Percentiles rank a stretch among this genome's conserved stretches.
Evolutionary conservation across 2,888 invertebrate genomes (phyloP).

Genomic region (Prenolepis imparis): DNA sequence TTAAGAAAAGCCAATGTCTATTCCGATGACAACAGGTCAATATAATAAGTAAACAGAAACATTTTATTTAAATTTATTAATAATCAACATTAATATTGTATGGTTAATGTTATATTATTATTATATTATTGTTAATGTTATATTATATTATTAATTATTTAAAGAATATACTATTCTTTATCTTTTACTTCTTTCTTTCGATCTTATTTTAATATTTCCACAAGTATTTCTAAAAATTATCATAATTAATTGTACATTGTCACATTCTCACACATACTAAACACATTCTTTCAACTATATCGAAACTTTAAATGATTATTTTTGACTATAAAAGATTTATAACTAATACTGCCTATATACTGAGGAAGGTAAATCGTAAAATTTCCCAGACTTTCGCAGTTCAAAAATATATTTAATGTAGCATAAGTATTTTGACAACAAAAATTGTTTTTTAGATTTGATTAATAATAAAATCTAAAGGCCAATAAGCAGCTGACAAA

Average conservation of each 20-base stretch:
- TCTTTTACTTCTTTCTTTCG: not conserved
- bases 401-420: constrained; percentile 15
- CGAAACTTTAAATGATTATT: not conserved
- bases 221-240: not conserved
- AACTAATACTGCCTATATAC: constrained; percentile 22
- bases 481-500: constrained; percentile 1
- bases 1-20: not conserved
- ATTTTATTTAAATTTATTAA: not conserved
- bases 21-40: not conserved
- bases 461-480: constrained; percentile 6
- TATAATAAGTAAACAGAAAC: not conserved
- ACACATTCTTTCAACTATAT: not conserved
- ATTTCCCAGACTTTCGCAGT: not conserved
- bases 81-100: not conserved
- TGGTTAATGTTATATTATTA: not conserved
- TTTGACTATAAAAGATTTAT: not conserved
- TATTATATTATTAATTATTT: not conserved
- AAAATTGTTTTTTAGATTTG: not conserved
- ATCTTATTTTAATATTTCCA: not conserved
- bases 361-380: constrained; percentile 14
- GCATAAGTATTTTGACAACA: constrained; percentile 9
- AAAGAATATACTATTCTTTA: not conserved
- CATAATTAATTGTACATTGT: not conserved
- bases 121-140: not conserved
- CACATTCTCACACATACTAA: not conserved